phyloP scores from a whole-genome alignment of 2,888 invertebrate genomes.

The Slavum lentiscoides region DNA sequence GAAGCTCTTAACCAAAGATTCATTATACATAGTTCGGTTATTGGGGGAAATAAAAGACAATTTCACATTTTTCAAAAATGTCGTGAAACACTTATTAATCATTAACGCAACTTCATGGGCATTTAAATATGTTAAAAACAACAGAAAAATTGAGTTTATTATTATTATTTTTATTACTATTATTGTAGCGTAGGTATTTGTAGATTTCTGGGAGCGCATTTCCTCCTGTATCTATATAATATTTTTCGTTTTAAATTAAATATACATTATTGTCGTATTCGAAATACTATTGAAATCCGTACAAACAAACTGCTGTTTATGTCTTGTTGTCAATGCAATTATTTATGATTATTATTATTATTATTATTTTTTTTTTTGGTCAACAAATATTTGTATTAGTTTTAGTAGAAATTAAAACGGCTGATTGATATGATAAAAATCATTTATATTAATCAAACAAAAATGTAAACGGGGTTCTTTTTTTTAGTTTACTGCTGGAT shows the following conservation, averaged over 20 bases:
- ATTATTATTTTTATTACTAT: slow-evolving; percentile 9
- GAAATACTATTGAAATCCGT: slow-evolving; percentile 29
- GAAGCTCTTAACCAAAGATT: slow-evolving; percentile 49
- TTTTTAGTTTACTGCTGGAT: slow-evolving; percentile 27
- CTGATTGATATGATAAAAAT: slow-evolving; percentile 49
- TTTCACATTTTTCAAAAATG: slow-evolving; percentile 38
- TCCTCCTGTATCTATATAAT: slow-evolving; percentile 17
- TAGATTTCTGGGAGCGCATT: slow-evolving; percentile 38
- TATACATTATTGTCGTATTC: slow-evolving; percentile 23
- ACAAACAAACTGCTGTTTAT: slow-evolving; percentile 21
- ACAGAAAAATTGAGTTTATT: slow-evolving; percentile 26
- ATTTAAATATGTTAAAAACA: slow-evolving; percentile 35
- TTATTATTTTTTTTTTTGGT: neutral
- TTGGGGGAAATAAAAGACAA: slow-evolving; percentile 37
- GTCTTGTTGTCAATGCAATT: slow-evolving; percentile 6
- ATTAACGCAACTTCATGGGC: slow-evolving; percentile 50
- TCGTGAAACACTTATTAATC: slow-evolving; percentile 33
- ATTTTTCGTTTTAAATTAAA: slow-evolving; percentile 31
- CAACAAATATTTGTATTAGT: slow-evolving; percentile 20
- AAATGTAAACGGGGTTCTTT: slow-evolving; percentile 25
- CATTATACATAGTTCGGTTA: slow-evolving; percentile 42
- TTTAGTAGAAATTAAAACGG: slow-evolving; percentile 43
- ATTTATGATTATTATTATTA: slow-evolving; percentile 4
- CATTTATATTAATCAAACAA: slow-evolving; percentile 34
- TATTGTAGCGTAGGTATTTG: slow-evolving; percentile 37